Evolutionary conservation across 2,888 invertebrate species (phyloP).

Genomic region (Galerucella pusilla): DNA sequence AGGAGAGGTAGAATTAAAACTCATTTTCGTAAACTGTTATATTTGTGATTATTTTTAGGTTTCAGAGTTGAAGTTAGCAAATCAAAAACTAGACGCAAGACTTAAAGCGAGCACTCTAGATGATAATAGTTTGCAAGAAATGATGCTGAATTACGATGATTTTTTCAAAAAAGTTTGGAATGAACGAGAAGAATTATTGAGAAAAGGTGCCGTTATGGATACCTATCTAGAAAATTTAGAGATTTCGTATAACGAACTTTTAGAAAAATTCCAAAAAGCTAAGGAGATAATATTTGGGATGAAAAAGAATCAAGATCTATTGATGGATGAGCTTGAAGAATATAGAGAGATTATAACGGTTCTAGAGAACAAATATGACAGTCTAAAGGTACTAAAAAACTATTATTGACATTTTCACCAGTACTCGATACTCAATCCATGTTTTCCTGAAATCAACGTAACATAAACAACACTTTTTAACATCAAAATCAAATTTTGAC

Average conservation of each 20-base stretch:
- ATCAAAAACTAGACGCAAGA: constrained; percentile 39
- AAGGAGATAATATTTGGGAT: constrained; percentile 56
- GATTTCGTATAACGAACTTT: constrained; percentile 55
- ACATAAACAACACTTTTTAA: no score
- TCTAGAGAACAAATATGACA: constrained; percentile 52
- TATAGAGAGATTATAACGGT: constrained; percentile 50
- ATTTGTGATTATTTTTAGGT: constrained; percentile 15
- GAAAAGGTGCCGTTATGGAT: constrained; percentile 51
- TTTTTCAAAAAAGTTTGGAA: constrained; percentile 55
- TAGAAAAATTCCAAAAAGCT: constrained; percentile 58
- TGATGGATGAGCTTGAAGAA: constrained; percentile 53
- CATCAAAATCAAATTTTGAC: no score
- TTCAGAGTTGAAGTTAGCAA: constrained; percentile 43
- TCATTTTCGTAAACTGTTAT: not conserved
- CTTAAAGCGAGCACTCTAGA: constrained; percentile 32
- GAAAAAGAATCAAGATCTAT: constrained; percentile 55
- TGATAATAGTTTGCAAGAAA: constrained; percentile 46
- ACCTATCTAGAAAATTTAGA: constrained; percentile 57
- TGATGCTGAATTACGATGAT: constrained; percentile 55
- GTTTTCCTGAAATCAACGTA: no score
- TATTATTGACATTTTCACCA: no score
- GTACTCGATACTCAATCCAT: no score
- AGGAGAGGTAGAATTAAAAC: constrained; percentile 33
- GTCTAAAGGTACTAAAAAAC: constrained; percentile 43
- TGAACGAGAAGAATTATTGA: constrained; percentile 53